Evolutionary conservation across 1,140 invertebrate species (phyloP).

Genomic region (Neuroterus valhalla): DNA sequence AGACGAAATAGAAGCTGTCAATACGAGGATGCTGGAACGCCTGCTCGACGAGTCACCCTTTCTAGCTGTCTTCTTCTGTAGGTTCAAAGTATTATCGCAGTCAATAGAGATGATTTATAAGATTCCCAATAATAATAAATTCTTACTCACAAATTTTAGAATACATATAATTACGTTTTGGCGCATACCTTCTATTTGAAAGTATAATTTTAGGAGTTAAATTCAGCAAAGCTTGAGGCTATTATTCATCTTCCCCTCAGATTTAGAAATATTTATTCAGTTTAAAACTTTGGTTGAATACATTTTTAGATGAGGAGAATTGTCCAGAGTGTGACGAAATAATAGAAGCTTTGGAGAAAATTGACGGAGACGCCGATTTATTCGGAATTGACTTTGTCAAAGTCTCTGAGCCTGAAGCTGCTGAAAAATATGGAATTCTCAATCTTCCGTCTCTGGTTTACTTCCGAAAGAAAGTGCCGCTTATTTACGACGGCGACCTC

Average conservation of each 20-base stretch:
- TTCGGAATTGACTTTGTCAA: constrained; percentile 97
- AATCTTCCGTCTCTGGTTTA: constrained; percentile 92
- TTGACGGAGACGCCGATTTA: constrained; percentile 94
- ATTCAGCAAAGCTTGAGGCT: too few species aligned
- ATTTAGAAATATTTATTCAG: not conserved
- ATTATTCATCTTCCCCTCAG: not conserved
- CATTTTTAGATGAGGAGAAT: constrained; percentile 87
- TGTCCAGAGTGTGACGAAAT: constrained; percentile 93
- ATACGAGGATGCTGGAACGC: constrained; percentile 91
- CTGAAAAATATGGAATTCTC: constrained; percentile 87
- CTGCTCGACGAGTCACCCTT: constrained; percentile 91
- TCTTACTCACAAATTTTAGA: too few species aligned
- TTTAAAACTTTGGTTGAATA: constrained; percentile 16
- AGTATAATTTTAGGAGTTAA: too few species aligned
- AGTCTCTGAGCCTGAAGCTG: constrained; percentile 89
- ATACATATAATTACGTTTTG: too few species aligned
- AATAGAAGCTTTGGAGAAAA: constrained; percentile 91
- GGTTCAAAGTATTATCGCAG: constrained; percentile 68
- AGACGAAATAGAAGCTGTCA: constrained; percentile 95
- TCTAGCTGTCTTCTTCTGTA: constrained; percentile 94
- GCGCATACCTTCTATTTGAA: too few species aligned
- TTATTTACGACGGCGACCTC: constrained; percentile 94
- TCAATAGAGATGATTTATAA: too few species aligned
- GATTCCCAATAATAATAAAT: too few species aligned
- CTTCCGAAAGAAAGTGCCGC: constrained; percentile 90